phyloP scores from a whole-genome alignment of 2,797 vertebrate genomes.

The Hyperoplus immaculatus region DNA sequence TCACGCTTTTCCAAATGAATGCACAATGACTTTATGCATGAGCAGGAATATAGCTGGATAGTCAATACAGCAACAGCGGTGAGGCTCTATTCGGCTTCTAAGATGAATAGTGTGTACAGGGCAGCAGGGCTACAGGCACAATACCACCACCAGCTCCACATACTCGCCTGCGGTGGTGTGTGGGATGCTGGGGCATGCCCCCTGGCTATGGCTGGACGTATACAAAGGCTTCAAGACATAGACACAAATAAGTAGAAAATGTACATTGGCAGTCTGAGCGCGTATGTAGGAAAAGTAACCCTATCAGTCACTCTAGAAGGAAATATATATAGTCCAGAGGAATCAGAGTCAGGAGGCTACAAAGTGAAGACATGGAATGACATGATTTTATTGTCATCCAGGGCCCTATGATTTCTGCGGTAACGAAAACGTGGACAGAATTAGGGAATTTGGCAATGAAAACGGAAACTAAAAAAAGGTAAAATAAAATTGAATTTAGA shows the following conservation, averaged over 20 bases:
- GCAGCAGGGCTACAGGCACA: slow-evolving; percentile 19
- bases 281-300: slow-evolving; percentile 28
- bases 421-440: too few relatives aligned
- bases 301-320: slow-evolving; percentile 44
- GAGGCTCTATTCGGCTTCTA: slow-evolving; percentile 10
- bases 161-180: slow-evolving; percentile 23
- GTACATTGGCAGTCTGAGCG: background rate
- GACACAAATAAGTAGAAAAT: slow-evolving; percentile 1
- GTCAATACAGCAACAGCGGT: slow-evolving; percentile 17
- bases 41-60: slow-evolving; percentile 34
- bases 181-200: slow-evolving; percentile 30
- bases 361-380: slow-evolving; percentile 1
- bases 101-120: slow-evolving; percentile 42
- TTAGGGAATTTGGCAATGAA: too few relatives aligned
- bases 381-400: too few relatives aligned
- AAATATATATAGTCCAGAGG: slow-evolving; percentile 32
- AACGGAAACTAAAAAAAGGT: too few relatives aligned
- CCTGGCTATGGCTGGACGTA: slow-evolving; percentile 12
- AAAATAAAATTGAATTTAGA: too few relatives aligned
- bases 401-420: too few relatives aligned
- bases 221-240: slow-evolving; percentile 20
- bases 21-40: slow-evolving; percentile 59
- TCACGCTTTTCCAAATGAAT: slow-evolving; percentile 53
- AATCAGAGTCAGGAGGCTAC: slow-evolving; percentile 14
- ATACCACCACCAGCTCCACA: slow-evolving; percentile 20